A percentile compares a stretch with the other conserved stretches of the same genome.
These are phyloP conservation scores for Tupaia tana DNA, from an alignment of 2,113 vertebrate species.

Conservation along the genomic window DNA sequence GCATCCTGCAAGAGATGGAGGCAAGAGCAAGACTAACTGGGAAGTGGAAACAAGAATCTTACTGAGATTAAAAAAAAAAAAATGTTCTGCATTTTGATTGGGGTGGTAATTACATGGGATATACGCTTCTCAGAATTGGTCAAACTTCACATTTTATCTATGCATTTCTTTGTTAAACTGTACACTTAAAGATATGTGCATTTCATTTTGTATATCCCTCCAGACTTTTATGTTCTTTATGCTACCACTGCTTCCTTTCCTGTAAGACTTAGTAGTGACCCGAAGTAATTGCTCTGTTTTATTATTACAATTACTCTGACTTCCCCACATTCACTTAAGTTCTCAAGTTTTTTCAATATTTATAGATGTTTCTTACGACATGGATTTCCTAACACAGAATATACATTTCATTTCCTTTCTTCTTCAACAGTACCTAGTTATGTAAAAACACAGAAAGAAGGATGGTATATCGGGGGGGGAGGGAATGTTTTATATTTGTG, in stretches of 20 bases:
- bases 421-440: background rate
- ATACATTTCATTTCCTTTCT: constrained; percentile 21
- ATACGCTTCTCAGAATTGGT: background rate
- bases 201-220: background rate
- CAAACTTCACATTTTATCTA: background rate
- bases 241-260: background rate
- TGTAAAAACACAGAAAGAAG: background rate
- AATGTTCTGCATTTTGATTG: background rate
- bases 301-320: background rate
- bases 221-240: background rate
- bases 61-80: background rate
- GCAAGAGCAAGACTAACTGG: no score
- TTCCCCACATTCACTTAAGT: background rate
- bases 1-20: background rate
- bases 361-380: constrained; percentile 38
- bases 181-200: background rate
- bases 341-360: constrained; percentile 18
- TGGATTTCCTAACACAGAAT: background rate
- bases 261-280: background rate
- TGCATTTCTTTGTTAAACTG: background rate
- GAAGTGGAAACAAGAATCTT: background rate
- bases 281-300: constrained; percentile 12
- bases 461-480: background rate
- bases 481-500: background rate
- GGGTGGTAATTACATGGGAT: background rate